phyloP scores from a whole-genome alignment of 2,888 invertebrate species.

The Chaetogeoica ovagalla region DNA sequence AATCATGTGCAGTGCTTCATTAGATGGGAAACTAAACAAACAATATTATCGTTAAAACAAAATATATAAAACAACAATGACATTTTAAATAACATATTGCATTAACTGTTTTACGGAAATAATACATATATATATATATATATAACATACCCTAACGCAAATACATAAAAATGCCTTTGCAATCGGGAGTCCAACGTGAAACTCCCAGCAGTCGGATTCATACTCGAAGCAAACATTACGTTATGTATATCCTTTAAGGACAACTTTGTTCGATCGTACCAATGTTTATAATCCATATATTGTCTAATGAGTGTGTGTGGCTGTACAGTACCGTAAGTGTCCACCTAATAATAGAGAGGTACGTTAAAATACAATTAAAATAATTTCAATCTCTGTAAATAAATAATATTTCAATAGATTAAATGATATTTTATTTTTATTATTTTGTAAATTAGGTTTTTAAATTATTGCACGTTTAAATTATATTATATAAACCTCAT shows the following conservation, averaged over 20 bases:
- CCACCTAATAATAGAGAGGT: constrained; percentile 67
- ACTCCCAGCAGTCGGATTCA: constrained; percentile 96
- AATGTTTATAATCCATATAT: constrained; percentile 91
- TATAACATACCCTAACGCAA: constrained; percentile 72
- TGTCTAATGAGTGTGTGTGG: constrained; percentile 92
- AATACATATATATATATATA: too few species aligned
- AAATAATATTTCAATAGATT: too few species aligned
- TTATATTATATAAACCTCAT: too few species aligned
- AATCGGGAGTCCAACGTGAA: constrained; percentile 90
- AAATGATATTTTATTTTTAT: neutral
- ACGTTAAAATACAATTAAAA: neutral
- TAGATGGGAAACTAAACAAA: constrained; percentile 73
- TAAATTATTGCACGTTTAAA: too few species aligned
- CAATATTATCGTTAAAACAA: neutral
- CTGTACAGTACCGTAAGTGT: constrained; percentile 90
- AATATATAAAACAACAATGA: neutral
- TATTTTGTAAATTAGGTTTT: too few species aligned
- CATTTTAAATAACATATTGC: neutral
- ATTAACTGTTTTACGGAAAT: neutral
- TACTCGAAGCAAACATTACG: constrained; percentile 90
- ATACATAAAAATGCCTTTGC: constrained; percentile 84
- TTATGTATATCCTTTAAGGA: constrained; percentile 87
- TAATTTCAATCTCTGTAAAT: too few species aligned
- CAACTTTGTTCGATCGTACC: constrained; percentile 89
- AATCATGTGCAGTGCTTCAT: constrained; percentile 82